These are phyloP conservation scores for Paguma larvata DNA, from an alignment of 2,797 vertebrate genomes.

Conservation along the genomic window DNA sequence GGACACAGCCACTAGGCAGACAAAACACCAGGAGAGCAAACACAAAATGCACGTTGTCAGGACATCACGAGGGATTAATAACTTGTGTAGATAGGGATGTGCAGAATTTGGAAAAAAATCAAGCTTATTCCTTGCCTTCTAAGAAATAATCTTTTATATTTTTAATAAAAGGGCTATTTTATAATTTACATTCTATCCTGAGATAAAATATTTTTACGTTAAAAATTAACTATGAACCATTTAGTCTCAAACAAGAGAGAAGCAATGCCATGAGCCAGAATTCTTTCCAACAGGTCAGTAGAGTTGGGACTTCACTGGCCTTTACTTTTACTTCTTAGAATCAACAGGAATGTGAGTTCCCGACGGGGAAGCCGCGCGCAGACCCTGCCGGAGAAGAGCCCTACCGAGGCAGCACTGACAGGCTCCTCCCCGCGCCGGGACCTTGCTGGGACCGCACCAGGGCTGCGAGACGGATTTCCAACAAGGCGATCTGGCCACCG, in stretches of 20 bases:
- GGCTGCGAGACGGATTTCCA: constrained; percentile 87
- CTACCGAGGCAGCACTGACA: constrained; percentile 93
- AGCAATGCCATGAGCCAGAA: not conserved
- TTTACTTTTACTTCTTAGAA: not conserved
- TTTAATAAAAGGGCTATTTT: not conserved
- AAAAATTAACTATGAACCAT: not conserved
- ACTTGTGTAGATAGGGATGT: accelerated
- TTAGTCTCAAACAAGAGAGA: not conserved
- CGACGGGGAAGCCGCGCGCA: accelerated
- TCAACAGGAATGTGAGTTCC: not conserved
- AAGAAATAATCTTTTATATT: not conserved
- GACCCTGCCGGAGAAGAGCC: accelerated
- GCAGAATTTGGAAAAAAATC: not conserved
- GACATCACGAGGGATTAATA: not conserved
- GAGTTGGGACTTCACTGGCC: not conserved
- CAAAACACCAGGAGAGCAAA: not conserved
- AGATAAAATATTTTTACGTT: not conserved
- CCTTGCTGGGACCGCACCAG: constrained; percentile 76
- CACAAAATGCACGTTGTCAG: not conserved
- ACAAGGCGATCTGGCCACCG: constrained; percentile 86
- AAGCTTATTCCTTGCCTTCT: not conserved
- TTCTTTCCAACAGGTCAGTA: not conserved
- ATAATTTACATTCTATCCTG: not conserved
- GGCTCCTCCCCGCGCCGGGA: constrained; percentile 39
- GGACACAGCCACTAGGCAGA: constrained; percentile 88